phyloP scores from a whole-genome alignment of 2,888 invertebrate species.

The Troides oblongomaculatus region DNA sequence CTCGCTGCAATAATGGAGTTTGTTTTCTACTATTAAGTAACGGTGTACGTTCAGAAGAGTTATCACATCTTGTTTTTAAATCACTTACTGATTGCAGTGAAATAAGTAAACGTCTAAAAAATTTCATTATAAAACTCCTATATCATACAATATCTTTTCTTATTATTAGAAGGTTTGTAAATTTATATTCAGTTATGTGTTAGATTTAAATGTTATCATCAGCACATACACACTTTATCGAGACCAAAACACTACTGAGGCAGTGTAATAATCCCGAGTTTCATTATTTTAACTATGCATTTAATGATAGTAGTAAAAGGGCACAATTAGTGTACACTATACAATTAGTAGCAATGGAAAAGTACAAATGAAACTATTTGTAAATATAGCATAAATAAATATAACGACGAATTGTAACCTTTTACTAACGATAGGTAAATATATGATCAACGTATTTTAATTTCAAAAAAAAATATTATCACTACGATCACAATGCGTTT shows the following conservation, averaged over 20 bases:
- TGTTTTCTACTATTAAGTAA: constrained; percentile 15
- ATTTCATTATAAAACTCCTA: constrained; percentile 22
- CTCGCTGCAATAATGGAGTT: constrained; percentile 20
- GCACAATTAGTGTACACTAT: constrained; percentile 17
- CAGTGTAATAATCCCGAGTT: constrained; percentile 4
- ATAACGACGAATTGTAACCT: constrained; percentile 38
- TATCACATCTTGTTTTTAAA: constrained; percentile 12
- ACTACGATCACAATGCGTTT: background rate
- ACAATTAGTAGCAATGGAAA: constrained; percentile 44
- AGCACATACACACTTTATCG: constrained; percentile 9
- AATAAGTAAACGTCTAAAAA: constrained; percentile 21
- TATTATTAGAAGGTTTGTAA: background rate
- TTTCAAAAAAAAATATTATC: background rate
- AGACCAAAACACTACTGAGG: constrained; percentile 16
- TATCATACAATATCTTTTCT: background rate
- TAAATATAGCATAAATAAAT: constrained; percentile 47
- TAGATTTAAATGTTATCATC: background rate
- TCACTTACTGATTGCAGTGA: constrained; percentile 16
- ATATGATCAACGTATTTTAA: background rate
- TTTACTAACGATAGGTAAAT: constrained; percentile 9
- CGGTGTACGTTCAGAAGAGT: constrained; percentile 19
- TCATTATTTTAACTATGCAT: constrained; percentile 22
- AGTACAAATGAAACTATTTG: constrained; percentile 46
- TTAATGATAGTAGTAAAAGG: constrained; percentile 19
- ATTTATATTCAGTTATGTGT: background rate